Evolutionary conservation across 2,888 invertebrate species (phyloP).

Genomic region (Listrodromus nycthemerus): DNA sequence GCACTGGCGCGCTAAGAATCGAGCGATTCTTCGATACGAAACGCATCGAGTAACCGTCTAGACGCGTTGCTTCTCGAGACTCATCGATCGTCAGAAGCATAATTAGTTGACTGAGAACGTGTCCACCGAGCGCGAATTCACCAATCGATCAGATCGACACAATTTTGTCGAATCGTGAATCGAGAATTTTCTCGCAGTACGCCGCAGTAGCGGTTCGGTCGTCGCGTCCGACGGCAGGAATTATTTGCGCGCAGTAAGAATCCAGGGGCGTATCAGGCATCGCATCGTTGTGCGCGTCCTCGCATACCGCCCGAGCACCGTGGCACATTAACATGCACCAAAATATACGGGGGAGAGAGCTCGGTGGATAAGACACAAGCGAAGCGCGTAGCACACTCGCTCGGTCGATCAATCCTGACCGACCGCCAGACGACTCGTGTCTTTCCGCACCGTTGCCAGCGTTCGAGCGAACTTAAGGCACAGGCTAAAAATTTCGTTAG

Average conservation of each 20-base stretch:
- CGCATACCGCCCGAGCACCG: slow-evolving; percentile 11
- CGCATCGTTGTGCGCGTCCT: neutral
- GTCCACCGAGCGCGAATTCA: too few species aligned
- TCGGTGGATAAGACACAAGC: slow-evolving; percentile 18
- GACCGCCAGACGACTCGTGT: neutral
- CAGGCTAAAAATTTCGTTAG: too few species aligned
- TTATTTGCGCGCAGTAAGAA: slow-evolving; percentile 27
- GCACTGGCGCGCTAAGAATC: neutral
- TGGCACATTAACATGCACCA: slow-evolving; percentile 14
- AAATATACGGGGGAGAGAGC: slow-evolving; percentile 11
- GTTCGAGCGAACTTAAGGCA: slow-evolving; percentile 3
- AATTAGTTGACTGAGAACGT: too few species aligned
- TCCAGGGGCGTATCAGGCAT: slow-evolving; percentile 47
- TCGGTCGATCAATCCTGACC: slow-evolving; percentile 57
- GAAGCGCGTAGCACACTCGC: neutral
- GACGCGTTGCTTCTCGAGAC: neutral
- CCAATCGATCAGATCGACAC: too few species aligned
- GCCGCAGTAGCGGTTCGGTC: neutral
- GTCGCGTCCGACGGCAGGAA: slow-evolving; percentile 12
- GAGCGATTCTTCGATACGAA: neutral
- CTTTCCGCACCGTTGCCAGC: neutral
- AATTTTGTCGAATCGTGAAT: neutral
- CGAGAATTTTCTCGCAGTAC: neutral
- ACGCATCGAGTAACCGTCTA: neutral
- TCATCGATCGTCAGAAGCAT: neutral